Base-by-base conservation (phyloP, 37 sponge, comb jelly and placozoan genomes). In the Bolinopsis microptera region DNA sequence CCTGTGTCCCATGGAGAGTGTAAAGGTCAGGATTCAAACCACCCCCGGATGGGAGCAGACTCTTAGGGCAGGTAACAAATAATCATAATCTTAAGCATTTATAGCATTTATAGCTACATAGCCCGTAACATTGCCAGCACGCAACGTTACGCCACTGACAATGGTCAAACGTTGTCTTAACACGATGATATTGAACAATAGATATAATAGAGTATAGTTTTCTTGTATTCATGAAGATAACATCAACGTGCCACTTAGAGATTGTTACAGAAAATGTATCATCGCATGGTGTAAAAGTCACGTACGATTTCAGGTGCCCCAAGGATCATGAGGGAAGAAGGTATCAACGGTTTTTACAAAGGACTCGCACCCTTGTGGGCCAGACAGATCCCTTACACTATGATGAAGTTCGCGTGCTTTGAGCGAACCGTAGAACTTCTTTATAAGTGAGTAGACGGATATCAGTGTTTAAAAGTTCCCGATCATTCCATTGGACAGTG, bases 381-480 rank as follows among this genome's bases (percentile, higher is more conserved):
- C 94, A 76, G 99, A 38, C 99, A 98, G 95, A 98, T 98, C 37
- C 99, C 99, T 3, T 98, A 98, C 97, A 98, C 99, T 23, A 98
- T 98, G 99, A 98, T 98, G 99, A 98, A 98, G 94, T 98, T 98
- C 96, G 97, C 99, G 34, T 96, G 96, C 69, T 98, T 98, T 93
- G 99, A 98, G 95, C 88, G 97, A 33, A 98, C 99, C 1, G 96
- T 98, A 16, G 99, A 98, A 94, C 94, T 96, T 93, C 95, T 98
- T 32, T 98, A 98, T 97, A 96, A 96, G 82, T 93, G 35, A 38
- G 90, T 86, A 31, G 26, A 18, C 61, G 9, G 61, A 5, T 18
- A 48, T 18, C 61, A 13, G 61, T 18, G 61, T 48, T 48, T 48
- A 48, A 48, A 48, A 48, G 13, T 48, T 48, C 61, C 13, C 61